Conservation (phyloP, 2,888 invertebrate species). For the Therioaphis trifolii region DNA sequence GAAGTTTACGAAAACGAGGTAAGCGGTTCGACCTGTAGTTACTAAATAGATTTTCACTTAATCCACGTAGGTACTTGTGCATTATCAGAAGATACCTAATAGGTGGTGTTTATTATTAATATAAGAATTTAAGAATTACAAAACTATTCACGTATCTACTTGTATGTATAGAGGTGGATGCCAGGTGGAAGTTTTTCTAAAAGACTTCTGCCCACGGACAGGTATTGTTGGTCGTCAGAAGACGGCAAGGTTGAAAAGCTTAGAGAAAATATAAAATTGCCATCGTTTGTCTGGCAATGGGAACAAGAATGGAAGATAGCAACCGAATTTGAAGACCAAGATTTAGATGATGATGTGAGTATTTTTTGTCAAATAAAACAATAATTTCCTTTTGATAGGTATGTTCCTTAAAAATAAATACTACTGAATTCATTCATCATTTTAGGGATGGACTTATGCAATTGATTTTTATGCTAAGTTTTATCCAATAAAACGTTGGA, state of each 20-base stretch:
- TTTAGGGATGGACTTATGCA: constrained; percentile 88
- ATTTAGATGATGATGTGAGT: constrained; percentile 83
- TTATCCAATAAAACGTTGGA: constrained; percentile 85
- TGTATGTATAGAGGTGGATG: constrained; percentile 78
- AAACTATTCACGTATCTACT: background rate
- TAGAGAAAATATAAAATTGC: constrained; percentile 84
- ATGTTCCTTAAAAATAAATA: background rate
- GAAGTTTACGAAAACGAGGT: constrained; percentile 93
- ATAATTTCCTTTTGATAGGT: too few species aligned
- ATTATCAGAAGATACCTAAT: too few species aligned
- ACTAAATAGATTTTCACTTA: too few species aligned
- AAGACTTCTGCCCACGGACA: constrained; percentile 86
- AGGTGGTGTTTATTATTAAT: too few species aligned
- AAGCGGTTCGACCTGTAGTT: constrained; percentile 63
- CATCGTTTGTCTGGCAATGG: constrained; percentile 97
- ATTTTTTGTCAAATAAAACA: too few species aligned
- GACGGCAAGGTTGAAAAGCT: constrained; percentile 84
- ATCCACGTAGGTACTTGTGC: too few species aligned
- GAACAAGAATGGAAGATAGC: constrained; percentile 94
- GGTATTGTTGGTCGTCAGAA: constrained; percentile 85
- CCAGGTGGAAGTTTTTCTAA: constrained; percentile 89
- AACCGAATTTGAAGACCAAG: constrained; percentile 84
- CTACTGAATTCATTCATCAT: background rate
- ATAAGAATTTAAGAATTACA: too few species aligned
- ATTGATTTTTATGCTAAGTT: constrained; percentile 90